These are phyloP conservation scores for Micrastur ruficollis DNA, from an alignment of 2,797 vertebrate species.

Conservation along the genomic window DNA sequence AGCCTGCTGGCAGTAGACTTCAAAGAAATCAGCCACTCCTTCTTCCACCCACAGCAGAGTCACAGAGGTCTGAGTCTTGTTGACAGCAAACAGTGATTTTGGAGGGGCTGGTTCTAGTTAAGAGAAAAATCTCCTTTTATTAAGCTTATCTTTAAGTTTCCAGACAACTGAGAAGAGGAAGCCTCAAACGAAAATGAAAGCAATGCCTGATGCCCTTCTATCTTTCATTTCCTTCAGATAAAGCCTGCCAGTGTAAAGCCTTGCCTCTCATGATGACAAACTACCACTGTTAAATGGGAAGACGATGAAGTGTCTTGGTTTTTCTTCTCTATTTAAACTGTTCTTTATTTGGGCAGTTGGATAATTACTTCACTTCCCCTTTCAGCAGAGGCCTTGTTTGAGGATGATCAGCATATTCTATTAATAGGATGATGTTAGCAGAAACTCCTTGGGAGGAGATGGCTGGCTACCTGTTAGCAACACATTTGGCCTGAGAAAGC, in stretches of 20 bases:
- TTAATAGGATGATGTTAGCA: slow-evolving; percentile 33
- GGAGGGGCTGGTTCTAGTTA: slow-evolving; percentile 90
- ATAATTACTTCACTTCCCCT: slow-evolving; percentile 65
- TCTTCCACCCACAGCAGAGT: slow-evolving; percentile 94
- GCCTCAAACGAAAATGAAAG: background rate
- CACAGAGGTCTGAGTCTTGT: slow-evolving; percentile 88
- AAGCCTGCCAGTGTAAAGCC: background rate
- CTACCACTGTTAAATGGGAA: slow-evolving; percentile 15
- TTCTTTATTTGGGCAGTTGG: slow-evolving; percentile 51
- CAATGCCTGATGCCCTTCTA: background rate
- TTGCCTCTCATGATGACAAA: background rate
- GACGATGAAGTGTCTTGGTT: background rate
- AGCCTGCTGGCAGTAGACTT: slow-evolving; percentile 83
- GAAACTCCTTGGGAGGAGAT: background rate
- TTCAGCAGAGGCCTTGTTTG: slow-evolving; percentile 33
- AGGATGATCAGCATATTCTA: background rate
- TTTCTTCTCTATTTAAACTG: slow-evolving; percentile 1
- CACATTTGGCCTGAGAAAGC: background rate
- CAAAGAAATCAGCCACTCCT: slow-evolving; percentile 91
- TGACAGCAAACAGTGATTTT: slow-evolving; percentile 88
- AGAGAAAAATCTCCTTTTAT: slow-evolving; percentile 21
- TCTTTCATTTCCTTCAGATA: slow-evolving; percentile 8
- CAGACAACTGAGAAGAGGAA: background rate
- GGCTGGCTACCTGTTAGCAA: background rate
- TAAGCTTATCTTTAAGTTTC: background rate